A percentile compares a stretch with the other conserved stretches of the same genome.
These are phyloP conservation scores for Schizopygopsis pylzovi DNA, from an alignment of 2,797 vertebrate genomes.

Conservation along the genomic window DNA sequence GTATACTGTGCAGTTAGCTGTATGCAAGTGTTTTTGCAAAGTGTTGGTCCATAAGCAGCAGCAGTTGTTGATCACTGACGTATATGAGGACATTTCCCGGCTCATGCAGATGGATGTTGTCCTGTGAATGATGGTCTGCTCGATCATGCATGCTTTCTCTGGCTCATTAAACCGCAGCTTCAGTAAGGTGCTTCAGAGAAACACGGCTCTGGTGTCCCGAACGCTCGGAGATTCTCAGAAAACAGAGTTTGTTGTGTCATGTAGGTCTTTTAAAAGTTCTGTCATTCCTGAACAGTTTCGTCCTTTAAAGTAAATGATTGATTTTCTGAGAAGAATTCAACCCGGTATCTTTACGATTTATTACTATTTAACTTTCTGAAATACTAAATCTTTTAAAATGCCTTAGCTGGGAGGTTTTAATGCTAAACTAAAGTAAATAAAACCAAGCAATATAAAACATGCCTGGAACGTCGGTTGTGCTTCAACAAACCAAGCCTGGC, in stretches of 20 bases:
- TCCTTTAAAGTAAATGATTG: constrained; percentile 26
- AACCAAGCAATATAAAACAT: neutral
- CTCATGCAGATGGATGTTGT: constrained; percentile 28
- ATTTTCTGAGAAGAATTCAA: constrained; percentile 34
- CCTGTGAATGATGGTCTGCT: constrained; percentile 18
- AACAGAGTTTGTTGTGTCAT: neutral
- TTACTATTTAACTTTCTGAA: neutral
- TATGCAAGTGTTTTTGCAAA: neutral
- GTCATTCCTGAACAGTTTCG: neutral
- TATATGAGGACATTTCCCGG: neutral
- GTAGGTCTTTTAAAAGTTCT: neutral
- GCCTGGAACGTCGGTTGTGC: neutral
- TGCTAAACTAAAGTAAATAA: neutral
- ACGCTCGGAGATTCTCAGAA: neutral
- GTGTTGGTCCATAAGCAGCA: neutral
- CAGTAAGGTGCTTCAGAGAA: neutral
- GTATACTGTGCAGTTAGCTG: neutral
- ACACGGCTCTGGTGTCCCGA: neutral
- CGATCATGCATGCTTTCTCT: constrained; percentile 24
- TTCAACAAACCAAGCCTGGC: neutral
- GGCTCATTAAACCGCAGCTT: constrained; percentile 36
- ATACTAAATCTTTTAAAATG: constrained; percentile 21
- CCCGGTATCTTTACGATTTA: neutral
- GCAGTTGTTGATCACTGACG: constrained; percentile 6
- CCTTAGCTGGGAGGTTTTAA: neutral